phyloP scores from a whole-genome alignment of 2,113 vertebrate species.

The Narcine bancroftii region DNA sequence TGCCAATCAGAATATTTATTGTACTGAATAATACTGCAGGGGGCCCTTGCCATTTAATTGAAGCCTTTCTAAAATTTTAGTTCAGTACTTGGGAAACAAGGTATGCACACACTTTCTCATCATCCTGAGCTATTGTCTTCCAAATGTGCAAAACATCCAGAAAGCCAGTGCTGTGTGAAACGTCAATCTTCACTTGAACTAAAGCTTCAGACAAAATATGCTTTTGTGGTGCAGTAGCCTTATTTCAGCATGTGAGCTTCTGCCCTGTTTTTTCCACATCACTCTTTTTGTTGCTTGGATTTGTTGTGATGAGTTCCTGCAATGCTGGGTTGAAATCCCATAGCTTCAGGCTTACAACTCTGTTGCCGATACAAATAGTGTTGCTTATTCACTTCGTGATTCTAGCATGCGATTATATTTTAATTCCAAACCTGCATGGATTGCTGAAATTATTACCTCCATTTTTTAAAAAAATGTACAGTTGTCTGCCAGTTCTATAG shows the following conservation, averaged over 20 bases:
- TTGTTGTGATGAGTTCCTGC: neutral
- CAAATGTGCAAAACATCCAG: neutral
- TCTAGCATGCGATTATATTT: neutral
- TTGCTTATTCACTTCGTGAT: neutral
- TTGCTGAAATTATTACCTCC: too few relatives aligned
- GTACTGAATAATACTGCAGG: neutral
- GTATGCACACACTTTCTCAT: neutral
- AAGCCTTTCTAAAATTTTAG: neutral
- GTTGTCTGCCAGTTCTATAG: neutral
- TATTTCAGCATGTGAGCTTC: neutral
- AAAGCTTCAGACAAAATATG: neutral
- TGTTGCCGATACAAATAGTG: neutral
- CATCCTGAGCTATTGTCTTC: neutral
- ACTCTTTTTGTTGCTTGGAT: slow-evolving; percentile 15
- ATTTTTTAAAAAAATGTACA: neutral
- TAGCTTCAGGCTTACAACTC: neutral
- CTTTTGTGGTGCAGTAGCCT: neutral
- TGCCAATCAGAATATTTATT: too few relatives aligned
- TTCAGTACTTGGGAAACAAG: neutral
- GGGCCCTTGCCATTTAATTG: neutral
- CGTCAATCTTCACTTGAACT: neutral
- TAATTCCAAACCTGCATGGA: neutral
- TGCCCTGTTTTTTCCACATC: neutral
- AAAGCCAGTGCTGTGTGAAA: neutral
- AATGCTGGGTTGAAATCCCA: neutral